These are phyloP conservation scores for Coecobrya sp. DNA, from an alignment of 2,888 invertebrate species.

Conservation along the genomic window DNA sequence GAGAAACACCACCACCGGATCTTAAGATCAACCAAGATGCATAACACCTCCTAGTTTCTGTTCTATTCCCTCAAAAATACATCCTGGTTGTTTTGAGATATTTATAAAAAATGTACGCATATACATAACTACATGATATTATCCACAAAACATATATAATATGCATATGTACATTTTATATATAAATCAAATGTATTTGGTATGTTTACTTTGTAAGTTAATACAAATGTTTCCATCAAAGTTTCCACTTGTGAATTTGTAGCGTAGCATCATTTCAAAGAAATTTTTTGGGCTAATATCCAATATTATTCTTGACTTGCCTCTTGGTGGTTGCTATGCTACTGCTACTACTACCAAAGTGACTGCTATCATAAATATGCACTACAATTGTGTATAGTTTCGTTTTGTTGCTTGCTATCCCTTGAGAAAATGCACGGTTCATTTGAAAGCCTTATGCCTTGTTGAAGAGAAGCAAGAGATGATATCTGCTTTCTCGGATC, in stretches of 20 bases:
- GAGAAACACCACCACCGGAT: neutral
- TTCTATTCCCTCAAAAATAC: neutral
- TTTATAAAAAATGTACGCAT: neutral
- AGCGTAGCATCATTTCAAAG: slow-evolving; percentile 7
- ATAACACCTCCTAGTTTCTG: neutral
- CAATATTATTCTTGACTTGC: slow-evolving; percentile 60
- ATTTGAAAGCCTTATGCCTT: slow-evolving; percentile 47
- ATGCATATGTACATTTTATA: neutral
- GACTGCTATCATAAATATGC: neutral
- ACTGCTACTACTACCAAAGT: no score
- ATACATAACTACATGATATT: neutral
- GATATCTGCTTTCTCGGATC: slow-evolving; percentile 1
- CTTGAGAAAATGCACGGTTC: slow-evolving; percentile 60
- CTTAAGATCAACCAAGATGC: neutral
- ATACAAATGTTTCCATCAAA: slow-evolving; percentile 41
- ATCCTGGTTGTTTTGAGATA: neutral
- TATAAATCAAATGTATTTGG: neutral
- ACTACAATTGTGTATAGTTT: neutral
- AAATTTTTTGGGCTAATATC: slow-evolving; percentile 70
- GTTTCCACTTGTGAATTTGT: slow-evolving; percentile 10
- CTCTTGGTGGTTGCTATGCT: slow-evolving; percentile 44
- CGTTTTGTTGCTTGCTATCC: slow-evolving; percentile 16
- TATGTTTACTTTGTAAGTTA: slow-evolving; percentile 48
- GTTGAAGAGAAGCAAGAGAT: neutral
- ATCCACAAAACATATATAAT: neutral